phyloP scores from a whole-genome alignment of 2,113 vertebrate genomes.

The Thalassarche chlororhynchos region DNA sequence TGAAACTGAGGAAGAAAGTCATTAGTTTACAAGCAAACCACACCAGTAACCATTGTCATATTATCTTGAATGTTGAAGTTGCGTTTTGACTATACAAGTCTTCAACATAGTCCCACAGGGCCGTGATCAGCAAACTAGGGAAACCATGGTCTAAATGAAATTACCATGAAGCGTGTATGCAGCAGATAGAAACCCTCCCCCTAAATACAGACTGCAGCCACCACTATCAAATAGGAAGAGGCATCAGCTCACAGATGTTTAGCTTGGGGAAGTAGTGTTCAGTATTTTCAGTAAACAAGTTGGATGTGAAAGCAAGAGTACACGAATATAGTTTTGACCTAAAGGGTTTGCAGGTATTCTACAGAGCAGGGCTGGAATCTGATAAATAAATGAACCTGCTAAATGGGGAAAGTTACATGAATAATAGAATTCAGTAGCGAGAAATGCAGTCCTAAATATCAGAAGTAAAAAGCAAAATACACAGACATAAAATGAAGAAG shows the following conservation, averaged over 20 bases:
- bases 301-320: not conserved
- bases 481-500: not conserved
- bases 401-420: not conserved
- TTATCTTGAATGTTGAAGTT: not conserved
- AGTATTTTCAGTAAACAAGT: not conserved
- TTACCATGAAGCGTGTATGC: fast-evolving
- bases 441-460: not conserved
- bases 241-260: not conserved
- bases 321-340: not conserved
- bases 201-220: not conserved
- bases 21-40: not conserved
- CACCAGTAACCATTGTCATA: not conserved
- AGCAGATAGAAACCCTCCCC: not conserved
- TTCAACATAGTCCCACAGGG: not conserved
- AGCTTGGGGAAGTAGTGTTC: not conserved
- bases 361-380: not conserved
- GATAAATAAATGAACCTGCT: not conserved
- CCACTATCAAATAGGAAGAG: not conserved
- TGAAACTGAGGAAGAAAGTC: not conserved
- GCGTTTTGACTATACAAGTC: not conserved
- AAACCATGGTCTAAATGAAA: not conserved
- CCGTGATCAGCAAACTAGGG: not conserved
- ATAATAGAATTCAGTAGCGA: not conserved
- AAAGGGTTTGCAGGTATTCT: not conserved
- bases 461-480: not conserved